phyloP scores from a whole-genome alignment of 2,797 vertebrate species.

The Momotus momota region DNA sequence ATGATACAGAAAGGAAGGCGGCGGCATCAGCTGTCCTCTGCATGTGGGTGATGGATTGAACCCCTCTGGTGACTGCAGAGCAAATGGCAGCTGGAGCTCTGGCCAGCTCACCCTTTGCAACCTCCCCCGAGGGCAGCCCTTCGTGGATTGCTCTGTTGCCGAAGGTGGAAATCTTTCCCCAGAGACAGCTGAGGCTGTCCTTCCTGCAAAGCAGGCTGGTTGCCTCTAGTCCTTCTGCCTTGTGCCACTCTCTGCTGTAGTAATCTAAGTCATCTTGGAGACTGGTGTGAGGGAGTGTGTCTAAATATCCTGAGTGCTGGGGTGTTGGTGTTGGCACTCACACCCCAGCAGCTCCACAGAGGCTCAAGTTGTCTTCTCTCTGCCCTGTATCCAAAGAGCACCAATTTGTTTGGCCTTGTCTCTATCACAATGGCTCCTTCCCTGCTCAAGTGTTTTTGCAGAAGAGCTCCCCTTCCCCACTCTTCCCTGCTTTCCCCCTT shows the following conservation, averaged over 20 bases:
- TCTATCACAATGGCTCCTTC: not conserved
- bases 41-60: not conserved
- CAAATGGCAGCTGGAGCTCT: not conserved
- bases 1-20: not conserved
- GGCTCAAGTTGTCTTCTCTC: not conserved
- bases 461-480: not conserved
- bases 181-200: not conserved
- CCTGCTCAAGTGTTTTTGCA: not conserved
- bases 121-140: not conserved
- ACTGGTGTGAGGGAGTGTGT: accelerated
- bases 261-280: accelerated
- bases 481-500: not conserved
- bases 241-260: not conserved
- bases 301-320: not conserved
- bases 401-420: not conserved
- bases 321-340: not conserved
- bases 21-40: not conserved
- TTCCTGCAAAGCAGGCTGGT: not conserved
- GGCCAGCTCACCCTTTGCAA: accelerated
- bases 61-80: not conserved
- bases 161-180: not conserved
- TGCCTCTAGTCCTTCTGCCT: not conserved
- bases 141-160: not conserved
- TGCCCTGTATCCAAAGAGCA: not conserved
- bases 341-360: not conserved